These are phyloP conservation scores for Nesospiza acunhae DNA, from an alignment of 2,113 vertebrate genomes.

Conservation along the genomic window DNA sequence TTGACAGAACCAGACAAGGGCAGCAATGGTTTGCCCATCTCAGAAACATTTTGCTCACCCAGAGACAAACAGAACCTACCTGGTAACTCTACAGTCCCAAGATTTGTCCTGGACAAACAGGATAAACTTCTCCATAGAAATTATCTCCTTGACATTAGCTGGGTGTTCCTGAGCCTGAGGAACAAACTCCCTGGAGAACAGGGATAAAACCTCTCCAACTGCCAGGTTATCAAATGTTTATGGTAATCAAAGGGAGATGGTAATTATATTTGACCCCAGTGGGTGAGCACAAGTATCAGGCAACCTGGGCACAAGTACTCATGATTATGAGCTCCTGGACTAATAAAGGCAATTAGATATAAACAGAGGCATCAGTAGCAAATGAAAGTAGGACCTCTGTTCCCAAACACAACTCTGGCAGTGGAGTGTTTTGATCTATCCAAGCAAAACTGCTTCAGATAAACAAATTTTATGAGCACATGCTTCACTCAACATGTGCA, in stretches of 20 bases:
- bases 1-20: rapidly evolving
- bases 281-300: not conserved
- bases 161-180: not conserved
- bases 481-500: not conserved
- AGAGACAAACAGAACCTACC: not conserved
- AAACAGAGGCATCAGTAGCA: not conserved
- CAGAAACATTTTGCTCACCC: not conserved
- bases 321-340: not conserved
- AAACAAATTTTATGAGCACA: not conserved
- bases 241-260: not conserved
- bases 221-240: not conserved
- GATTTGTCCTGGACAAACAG: not conserved
- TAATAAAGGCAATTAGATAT: not conserved
- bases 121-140: slow-evolving; percentile 43
- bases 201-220: slow-evolving; percentile 17
- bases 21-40: not conserved
- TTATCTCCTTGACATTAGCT: slow-evolving; percentile 14
- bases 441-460: not conserved
- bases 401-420: not conserved
- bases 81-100: not conserved
- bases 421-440: not conserved
- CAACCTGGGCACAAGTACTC: not conserved
- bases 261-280: not conserved
- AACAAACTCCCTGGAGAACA: not conserved
- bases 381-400: not conserved